Percentiles rank a stretch among this genome's conserved stretches.
Evolutionary conservation across 2,888 invertebrate genomes (phyloP).

Genomic region (Allolobophora icterica): DNA sequence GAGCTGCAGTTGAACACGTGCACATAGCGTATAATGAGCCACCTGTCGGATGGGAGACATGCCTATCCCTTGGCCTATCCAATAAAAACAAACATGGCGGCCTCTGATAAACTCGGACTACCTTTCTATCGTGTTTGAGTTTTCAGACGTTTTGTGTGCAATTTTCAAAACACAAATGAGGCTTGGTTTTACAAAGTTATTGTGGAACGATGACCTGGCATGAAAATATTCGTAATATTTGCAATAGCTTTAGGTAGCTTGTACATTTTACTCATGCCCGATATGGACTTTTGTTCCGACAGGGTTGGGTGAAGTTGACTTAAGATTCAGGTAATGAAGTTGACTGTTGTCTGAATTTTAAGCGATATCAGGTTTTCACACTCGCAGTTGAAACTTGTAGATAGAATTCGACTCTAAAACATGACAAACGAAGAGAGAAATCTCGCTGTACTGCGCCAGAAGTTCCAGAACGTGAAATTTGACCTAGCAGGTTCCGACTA

Average conservation of each 20-base stretch:
- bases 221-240: neutral
- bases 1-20: too few relatives aligned
- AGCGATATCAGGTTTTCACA: neutral
- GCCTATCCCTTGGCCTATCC: too few relatives aligned
- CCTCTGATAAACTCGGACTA: neutral
- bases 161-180: neutral
- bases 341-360: neutral
- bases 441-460: neutral
- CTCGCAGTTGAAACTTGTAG: neutral
- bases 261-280: neutral
- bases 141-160: neutral
- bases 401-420: neutral
- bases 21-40: too few relatives aligned
- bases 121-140: constrained; percentile 3
- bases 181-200: neutral
- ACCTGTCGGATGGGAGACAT: too few relatives aligned
- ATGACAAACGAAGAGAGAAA: neutral
- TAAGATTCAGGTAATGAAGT: neutral
- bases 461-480: constrained; percentile 63
- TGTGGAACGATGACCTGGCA: neutral
- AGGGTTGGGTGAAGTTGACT: neutral
- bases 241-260: neutral
- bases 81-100: too few relatives aligned
- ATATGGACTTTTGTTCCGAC: neutral
- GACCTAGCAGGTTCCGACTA: constrained; percentile 63